Base-by-base conservation (phyloP, 2,888 invertebrate species). In the Drosophila suboccidentalis region DNA sequence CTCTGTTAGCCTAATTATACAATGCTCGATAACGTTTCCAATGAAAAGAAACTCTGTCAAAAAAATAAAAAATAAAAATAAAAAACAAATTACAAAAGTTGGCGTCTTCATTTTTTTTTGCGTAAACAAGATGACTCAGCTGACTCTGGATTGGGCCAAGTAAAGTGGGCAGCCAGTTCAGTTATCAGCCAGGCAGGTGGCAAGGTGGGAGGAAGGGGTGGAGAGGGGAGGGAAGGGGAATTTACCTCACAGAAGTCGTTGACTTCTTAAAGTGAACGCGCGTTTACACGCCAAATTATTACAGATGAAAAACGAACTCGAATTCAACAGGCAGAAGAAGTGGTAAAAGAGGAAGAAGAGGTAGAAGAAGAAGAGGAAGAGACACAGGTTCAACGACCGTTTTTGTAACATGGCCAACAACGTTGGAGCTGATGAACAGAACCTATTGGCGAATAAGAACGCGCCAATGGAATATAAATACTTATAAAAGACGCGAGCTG, bases 361-460 rank as follows among this genome's bases (percentile, higher is more conserved):
- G n/a, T n/a, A n/a, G n/a, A n/a, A n/a, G 44, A 34, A 13, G 32
- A 44, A 22, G 13, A 4, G 4, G 32, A 4, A 17, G 11, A 44
- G 19, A 11, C 36, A 41, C 63, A 64, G 75, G 86, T 86, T 86
- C 86, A 86, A 81, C 73, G 86, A 87, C 88, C 85, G 87, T 87
- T 86, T 86, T 86, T 80, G 85, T 86, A 80, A 80, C 71, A 82
- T 78, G 82, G 75, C 71, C 66, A 70, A 62, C 22, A 65, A 70
- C 61, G 58, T 3, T 26, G 26, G 5, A 26, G 26, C 36, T 36
- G 34, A 36, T 36, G 54, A 62, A 55, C 60, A 76, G 77, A 77
- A 77, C 77, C 62, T 78, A 80, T 76, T 55, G 68, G 87, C 82
- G 82, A 90, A 90, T 84, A 90, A 91, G 91, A 90, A 90, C 87